Percentiles rank a stretch among this genome's conserved stretches.
Conservation (phyloP, 1,140 invertebrate genomes). For the Tetramorium alpestre region DNA sequence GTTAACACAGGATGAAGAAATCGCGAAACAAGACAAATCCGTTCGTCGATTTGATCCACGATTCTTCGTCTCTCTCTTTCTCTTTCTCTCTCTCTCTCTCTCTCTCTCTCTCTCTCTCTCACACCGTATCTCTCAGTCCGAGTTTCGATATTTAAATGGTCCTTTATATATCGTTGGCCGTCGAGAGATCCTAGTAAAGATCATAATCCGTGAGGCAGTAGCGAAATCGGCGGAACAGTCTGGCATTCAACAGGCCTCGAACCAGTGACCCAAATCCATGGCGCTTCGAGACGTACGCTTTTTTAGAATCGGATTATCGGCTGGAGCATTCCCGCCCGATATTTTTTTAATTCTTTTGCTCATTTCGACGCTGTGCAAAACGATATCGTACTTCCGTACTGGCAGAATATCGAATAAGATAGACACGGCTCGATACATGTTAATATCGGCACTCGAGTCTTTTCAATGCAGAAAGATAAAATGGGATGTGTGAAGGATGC, state of each 20-base stretch:
- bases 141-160: conserved; percentile 28
- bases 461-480: background rate
- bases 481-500: background rate
- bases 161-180: background rate
- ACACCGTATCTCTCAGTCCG: background rate
- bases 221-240: conserved; percentile 61
- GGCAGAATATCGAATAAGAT: background rate
- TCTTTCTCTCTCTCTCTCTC: background rate
- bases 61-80: background rate
- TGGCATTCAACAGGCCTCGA: conserved; percentile 79
- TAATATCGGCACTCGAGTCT: background rate
- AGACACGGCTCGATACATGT: background rate
- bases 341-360: conserved; percentile 28
- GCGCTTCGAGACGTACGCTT: conserved; percentile 64
- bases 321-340: background rate
- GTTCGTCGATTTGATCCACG: background rate
- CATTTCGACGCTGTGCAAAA: background rate
- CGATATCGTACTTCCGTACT: background rate
- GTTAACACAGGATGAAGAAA: background rate
- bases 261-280: conserved; percentile 77
- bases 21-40: conserved; percentile 28
- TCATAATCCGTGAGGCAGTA: conserved; percentile 44
- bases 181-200: conserved; percentile 1
- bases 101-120: background rate
- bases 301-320: conserved; percentile 41